Base-by-base conservation (phyloP, 1,140 invertebrate species). In the Pogonomyrmex barbatus region DNA sequence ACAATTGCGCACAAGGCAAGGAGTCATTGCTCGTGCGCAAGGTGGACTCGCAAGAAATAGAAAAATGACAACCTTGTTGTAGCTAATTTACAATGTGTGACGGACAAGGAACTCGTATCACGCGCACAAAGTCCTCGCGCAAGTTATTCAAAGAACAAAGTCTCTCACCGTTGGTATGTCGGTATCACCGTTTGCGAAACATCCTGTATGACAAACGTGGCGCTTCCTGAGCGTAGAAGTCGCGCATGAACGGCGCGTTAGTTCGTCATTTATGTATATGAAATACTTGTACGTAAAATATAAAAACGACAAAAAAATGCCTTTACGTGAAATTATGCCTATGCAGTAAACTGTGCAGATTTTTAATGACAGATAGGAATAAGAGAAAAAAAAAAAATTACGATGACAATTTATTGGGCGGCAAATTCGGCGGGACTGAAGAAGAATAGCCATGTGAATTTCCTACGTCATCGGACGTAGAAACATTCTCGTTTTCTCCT, bases 1-100 rank as follows among this genome's bases (percentile, higher is more conserved):
- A 68, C 89, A 89, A 90, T 90, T 81, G 85, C 88, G 86, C 85
- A 79, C 85, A 81, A 87, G 85, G 85, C 77, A 75, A 90, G 87
- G 73, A 89, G 88, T 90, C 89, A 90, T 89, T 89, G 89, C 85
- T 85, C 88, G 89, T 77, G 63, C 45, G 75, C 89, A 89, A 89
- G 79, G 89, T 90, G 78, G 75, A 85, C 70, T 71, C 24, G 79
- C 45, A 83, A 75, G 68, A 83, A 83, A 4, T 73, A 73, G 56
- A 73, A 83, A 83, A 83, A 73, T 73, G 54, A 75, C 70, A 62
- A 75, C 79, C 79, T 83, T 83, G 79, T 75, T 60, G 45, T 42
- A 12, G 79, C 45, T 75, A 56, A 83, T 83, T 75, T 75, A 83
- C 52, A 70, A 70, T 30, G 54, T 83, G 68, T 75, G 68, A 83